Evolutionary conservation across 2,113 vertebrate species (phyloP), one percentile per base, ranked within the genome.

Genomic region (Xyrauchen texanus): DNA sequence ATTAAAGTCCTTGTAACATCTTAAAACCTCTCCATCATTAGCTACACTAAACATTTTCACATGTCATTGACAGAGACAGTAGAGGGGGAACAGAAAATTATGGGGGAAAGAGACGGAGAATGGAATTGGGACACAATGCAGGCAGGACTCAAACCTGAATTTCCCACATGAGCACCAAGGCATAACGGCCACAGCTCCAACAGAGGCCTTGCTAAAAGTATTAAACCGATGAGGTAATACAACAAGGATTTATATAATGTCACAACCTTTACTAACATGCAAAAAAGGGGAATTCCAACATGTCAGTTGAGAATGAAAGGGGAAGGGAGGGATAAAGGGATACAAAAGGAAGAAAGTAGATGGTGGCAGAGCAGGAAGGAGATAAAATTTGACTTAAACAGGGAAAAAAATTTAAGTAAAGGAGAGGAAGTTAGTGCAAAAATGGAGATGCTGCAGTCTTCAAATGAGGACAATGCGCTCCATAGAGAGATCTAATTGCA

Each of bases 201-300:
- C 6, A 61, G 4, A 21, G 45, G 6, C 3, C 57, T 62, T 49
- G 8, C 57, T 13, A 16, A 68, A 21, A 72, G 44, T 82, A 77
- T 76, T 83, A 64, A 79, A 82, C 58, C 83, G 74, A 87, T 83
- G 71, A 71, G 75, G 61, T 34, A 62, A 84, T 89, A 78, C 74
- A 80, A 90, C 84, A 86, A 4, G 13, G 13, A 2, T 58, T 58
- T 58, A n/a, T 15, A 8, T 15, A 58, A 7, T 6, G 6, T 7
- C 55, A 58, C n/a, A 58, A 7, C 6, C 12, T n/a, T 13, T 58
- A 55, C 12, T 10, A 49, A 6, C 51, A 12, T 53, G 8, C 47
- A 49, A 8, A 8, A 58, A 1, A 44, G 42, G 53, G 64, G 8
- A 74, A 63, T 34, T 34, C 21, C 21, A 34, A 34, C 21, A 34